Percentiles rank a stretch among this genome's conserved stretches.
Conservation (phyloP, 2,888 invertebrate genomes). For the Euproctis similis region DNA sequence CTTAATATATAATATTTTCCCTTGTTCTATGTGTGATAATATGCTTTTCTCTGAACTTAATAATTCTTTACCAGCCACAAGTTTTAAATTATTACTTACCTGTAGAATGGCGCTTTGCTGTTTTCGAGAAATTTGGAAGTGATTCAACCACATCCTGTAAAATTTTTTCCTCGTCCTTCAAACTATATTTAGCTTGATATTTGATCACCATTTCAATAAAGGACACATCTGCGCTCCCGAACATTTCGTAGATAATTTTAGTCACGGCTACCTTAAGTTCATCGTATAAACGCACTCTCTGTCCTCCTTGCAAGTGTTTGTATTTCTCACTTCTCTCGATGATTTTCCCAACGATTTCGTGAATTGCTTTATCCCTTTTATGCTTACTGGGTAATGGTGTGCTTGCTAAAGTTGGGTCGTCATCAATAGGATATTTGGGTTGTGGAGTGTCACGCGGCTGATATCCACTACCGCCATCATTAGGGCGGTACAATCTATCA, state of each 20-base stretch:
- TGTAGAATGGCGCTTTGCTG: conserved; percentile 38
- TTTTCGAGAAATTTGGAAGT: conserved; percentile 38
- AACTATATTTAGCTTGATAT: conserved; percentile 42
- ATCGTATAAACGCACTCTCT: conserved; percentile 31
- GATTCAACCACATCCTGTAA: conserved; percentile 41
- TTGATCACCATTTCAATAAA: conserved; percentile 55
- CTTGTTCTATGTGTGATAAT: neutral
- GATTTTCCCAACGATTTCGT: conserved; percentile 42
- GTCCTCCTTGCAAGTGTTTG: conserved; percentile 26
- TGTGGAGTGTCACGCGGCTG: conserved; percentile 2
- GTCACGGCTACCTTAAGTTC: conserved; percentile 35
- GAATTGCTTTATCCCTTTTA: conserved; percentile 49
- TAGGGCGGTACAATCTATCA: neutral
- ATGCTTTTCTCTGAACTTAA: neutral
- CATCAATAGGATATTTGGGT: too few relatives aligned
- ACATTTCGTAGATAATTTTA: conserved; percentile 43
- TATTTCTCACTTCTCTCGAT: conserved; percentile 32
- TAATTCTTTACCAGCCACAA: too few relatives aligned
- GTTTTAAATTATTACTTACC: conserved; percentile 35
- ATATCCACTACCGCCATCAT: conserved; percentile 3
- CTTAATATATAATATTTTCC: neutral
- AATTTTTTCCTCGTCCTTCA: conserved; percentile 42
- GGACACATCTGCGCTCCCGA: conserved; percentile 46
- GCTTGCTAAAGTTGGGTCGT: too few relatives aligned
- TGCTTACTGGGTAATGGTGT: too few relatives aligned